Evolutionary conservation across 2,113 vertebrate genomes (phyloP).

Genomic region (Haemorhous mexicanus): DNA sequence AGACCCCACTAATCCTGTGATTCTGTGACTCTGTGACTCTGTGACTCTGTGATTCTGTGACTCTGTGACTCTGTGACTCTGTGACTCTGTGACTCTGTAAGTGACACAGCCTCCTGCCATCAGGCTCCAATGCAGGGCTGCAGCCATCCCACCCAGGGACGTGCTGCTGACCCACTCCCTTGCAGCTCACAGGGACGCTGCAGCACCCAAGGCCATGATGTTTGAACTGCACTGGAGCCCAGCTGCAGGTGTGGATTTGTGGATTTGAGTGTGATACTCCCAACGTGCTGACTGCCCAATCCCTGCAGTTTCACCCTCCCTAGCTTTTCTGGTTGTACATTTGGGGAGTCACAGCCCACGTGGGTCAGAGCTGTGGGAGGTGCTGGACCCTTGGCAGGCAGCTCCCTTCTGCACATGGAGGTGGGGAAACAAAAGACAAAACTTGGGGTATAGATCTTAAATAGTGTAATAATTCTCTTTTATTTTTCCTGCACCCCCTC

Average conservation of each 20-base stretch:
- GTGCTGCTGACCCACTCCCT: rapidly evolving
- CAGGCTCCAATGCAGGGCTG: rapidly evolving
- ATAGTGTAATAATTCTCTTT: background rate
- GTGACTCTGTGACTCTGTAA: too few species aligned
- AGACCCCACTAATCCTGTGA: too few species aligned
- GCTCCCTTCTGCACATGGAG: background rate
- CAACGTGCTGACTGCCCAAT: rapidly evolving
- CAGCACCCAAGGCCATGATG: rapidly evolving
- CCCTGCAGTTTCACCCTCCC: background rate
- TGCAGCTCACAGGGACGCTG: background rate
- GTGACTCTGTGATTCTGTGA: too few species aligned
- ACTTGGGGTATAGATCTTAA: background rate
- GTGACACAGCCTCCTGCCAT: rapidly evolving
- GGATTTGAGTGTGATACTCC: background rate
- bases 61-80: too few species aligned
- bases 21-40: too few species aligned
- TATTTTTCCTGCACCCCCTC: background rate
- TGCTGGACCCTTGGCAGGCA: background rate
- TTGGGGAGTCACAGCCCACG: background rate
- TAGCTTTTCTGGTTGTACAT: background rate
- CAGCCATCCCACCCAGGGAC: background rate
- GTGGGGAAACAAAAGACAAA: background rate
- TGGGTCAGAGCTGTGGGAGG: background rate
- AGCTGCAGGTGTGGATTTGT: background rate
- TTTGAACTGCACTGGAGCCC: rapidly evolving